Conservation (phyloP, 2,888 invertebrate genomes). For the Melanostoma scalare region DNA sequence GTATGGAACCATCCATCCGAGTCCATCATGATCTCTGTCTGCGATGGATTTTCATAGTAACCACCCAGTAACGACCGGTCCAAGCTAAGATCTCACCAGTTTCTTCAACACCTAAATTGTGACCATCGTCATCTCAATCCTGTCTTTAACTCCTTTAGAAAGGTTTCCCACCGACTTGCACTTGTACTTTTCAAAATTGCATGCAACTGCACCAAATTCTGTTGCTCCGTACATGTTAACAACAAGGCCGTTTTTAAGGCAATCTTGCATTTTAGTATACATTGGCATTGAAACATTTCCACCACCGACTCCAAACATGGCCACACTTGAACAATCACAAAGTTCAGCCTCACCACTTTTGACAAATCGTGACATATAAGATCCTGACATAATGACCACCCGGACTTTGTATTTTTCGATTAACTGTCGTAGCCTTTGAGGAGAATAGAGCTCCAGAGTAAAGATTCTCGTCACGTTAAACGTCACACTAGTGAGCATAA, state of each 20-base stretch:
- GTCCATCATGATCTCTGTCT: constrained; percentile 77
- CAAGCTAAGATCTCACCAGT: constrained; percentile 78
- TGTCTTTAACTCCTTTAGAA: constrained; percentile 76
- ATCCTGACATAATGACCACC: constrained; percentile 20
- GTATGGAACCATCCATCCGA: constrained; percentile 80
- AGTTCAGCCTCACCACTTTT: constrained; percentile 65
- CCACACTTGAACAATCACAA: constrained; percentile 74
- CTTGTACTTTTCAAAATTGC: constrained; percentile 71
- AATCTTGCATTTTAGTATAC: constrained; percentile 67
- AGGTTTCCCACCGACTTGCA: constrained; percentile 78
- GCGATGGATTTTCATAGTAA: constrained; percentile 79
- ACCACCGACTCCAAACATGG: constrained; percentile 76
- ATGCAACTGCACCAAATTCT: constrained; percentile 74
- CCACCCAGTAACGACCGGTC: constrained; percentile 77
- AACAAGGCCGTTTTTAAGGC: constrained; percentile 74
- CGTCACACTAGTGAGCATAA: constrained; percentile 66
- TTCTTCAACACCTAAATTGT: constrained; percentile 77
- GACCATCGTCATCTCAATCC: constrained; percentile 78
- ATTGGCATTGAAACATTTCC: constrained; percentile 76
- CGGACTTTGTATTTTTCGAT: constrained; percentile 77
- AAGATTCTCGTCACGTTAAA: constrained; percentile 74
- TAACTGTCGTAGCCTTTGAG: constrained; percentile 76
- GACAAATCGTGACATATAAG: constrained; percentile 57
- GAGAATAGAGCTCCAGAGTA: constrained; percentile 75
- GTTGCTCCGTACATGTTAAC: constrained; percentile 78